Conservation (phyloP, 1,140 invertebrate genomes). For the Caenorhabditis inopinata region DNA sequence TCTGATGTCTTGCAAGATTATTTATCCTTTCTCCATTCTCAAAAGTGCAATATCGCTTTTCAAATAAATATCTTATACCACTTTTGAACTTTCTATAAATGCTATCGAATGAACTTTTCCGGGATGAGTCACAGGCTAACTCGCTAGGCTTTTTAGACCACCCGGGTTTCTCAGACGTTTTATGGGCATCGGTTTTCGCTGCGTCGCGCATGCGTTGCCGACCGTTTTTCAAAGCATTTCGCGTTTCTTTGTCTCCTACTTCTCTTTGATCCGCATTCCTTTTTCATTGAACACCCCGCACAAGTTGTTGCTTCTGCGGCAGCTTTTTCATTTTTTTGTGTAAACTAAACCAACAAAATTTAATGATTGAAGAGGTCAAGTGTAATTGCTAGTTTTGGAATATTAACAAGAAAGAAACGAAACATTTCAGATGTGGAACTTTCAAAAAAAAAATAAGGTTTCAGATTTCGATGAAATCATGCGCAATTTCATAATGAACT, state of each 20-base stretch:
- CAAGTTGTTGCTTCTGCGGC: not conserved
- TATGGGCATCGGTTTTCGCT: not conserved
- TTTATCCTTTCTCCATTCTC: not conserved
- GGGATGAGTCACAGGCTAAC: no score
- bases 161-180: not conserved
- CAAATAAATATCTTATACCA: no score
- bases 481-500: no score
- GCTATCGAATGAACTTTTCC: no score
- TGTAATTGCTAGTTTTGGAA: not conserved
- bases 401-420: not conserved
- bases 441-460: no score
- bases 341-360: not conserved
- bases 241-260: not conserved
- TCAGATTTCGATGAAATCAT: no score
- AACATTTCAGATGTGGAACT: no score
- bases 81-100: no score
- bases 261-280: not conserved
- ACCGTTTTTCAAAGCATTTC: not conserved
- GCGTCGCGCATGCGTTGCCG: not conserved
- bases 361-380: not conserved
- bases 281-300: conserved; percentile 1
- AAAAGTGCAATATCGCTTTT: no score
- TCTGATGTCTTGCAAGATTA: not conserved
- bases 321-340: not conserved
- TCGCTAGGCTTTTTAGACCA: not conserved